These are phyloP conservation scores for Chromoteleia sp. DNA, from an alignment of 2,888 invertebrate species.

Conservation along the genomic window DNA sequence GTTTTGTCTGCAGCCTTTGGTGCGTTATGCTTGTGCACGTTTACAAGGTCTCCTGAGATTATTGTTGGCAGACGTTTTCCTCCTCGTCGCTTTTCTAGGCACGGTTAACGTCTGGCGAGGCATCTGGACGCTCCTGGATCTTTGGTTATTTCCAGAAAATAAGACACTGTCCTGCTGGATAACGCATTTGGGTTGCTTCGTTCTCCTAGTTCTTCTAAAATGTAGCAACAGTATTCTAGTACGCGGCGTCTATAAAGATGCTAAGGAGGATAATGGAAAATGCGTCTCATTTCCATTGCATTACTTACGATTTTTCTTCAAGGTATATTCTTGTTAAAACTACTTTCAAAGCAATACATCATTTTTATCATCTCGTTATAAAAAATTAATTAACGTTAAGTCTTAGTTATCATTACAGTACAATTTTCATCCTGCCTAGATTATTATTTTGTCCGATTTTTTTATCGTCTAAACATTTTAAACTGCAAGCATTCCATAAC, in stretches of 20 bases:
- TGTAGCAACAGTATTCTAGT: conserved; percentile 95
- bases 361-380: too few relatives aligned
- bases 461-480: too few relatives aligned
- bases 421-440: too few relatives aligned
- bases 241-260: conserved; percentile 94
- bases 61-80: conserved; percentile 90
- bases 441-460: too few relatives aligned
- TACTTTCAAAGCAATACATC: conserved; percentile 4
- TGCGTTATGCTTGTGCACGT: conserved; percentile 89
- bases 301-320: conserved; percentile 91
- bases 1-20: conserved; percentile 90
- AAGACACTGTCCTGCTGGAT: conserved; percentile 92
- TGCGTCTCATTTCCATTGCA: conserved; percentile 94
- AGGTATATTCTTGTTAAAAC: conserved; percentile 78
- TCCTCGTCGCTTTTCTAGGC: conserved; percentile 91
- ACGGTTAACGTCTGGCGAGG: conserved; percentile 96
- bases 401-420: too few relatives aligned
- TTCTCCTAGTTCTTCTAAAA: conserved; percentile 91
- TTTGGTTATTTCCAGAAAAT: conserved; percentile 90
- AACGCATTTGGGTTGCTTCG: conserved; percentile 90
- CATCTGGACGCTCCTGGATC: conserved; percentile 92
- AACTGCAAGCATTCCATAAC: too few relatives aligned
- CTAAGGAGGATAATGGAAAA: conserved; percentile 92
- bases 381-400: too few relatives aligned
- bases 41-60: conserved; percentile 89